A percentile compares a stretch with the other conserved stretches of the same genome.
phyloP scores from a whole-genome alignment of 2,888 invertebrate species.

The Catocala fraxini region DNA sequence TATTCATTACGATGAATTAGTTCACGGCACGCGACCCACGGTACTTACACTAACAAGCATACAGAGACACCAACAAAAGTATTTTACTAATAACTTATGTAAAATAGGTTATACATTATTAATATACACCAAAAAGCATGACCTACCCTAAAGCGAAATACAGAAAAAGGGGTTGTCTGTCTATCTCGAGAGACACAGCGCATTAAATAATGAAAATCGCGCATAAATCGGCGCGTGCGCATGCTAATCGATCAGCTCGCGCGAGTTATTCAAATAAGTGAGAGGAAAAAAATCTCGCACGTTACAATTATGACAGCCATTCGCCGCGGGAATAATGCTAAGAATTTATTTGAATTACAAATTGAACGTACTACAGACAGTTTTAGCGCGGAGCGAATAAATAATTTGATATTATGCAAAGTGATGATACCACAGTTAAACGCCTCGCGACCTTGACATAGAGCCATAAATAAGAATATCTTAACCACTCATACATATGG shows the following conservation, averaged over 20 bases:
- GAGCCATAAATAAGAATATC: slow-evolving; percentile 87
- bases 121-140: slow-evolving; percentile 42
- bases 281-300: slow-evolving; percentile 71
- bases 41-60: background rate
- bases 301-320: slow-evolving; percentile 77
- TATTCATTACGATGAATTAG: slow-evolving; percentile 56
- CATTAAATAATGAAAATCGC: slow-evolving; percentile 46
- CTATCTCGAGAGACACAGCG: slow-evolving; percentile 20
- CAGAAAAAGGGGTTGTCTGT: slow-evolving; percentile 28
- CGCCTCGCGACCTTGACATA: slow-evolving; percentile 83
- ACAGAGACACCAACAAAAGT: background rate
- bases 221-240: slow-evolving; percentile 55
- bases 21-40: slow-evolving; percentile 35
- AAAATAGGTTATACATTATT: slow-evolving; percentile 11
- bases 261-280: slow-evolving; percentile 60
- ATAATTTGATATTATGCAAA: slow-evolving; percentile 87
- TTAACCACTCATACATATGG: slow-evolving; percentile 87
- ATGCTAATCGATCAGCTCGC: slow-evolving; percentile 58
- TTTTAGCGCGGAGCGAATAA: slow-evolving; percentile 85
- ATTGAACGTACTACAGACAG: slow-evolving; percentile 80
- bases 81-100: background rate
- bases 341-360: slow-evolving; percentile 86
- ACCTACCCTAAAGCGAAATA: slow-evolving; percentile 62
- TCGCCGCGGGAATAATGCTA: slow-evolving; percentile 70
- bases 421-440: slow-evolving; percentile 79